Base-by-base conservation (phyloP, 1,140 invertebrate genomes). In the Amphibalanus amphitrite region DNA sequence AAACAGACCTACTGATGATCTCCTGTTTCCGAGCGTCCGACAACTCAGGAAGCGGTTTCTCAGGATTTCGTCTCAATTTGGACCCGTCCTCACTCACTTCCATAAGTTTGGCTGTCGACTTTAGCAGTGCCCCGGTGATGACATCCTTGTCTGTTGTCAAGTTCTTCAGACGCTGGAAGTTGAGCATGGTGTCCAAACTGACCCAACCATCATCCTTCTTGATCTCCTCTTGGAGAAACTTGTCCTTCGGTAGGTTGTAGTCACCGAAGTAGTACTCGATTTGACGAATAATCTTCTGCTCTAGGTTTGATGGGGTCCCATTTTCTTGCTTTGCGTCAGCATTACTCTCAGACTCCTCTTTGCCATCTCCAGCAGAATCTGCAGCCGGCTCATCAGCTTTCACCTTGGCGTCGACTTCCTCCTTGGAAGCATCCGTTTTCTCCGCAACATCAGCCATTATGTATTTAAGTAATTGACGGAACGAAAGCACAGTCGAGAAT, bases 131-230 rank as follows among this genome's bases (percentile, higher is more conserved):
- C 72, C 84, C 83, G 6, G 87, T 81, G 74, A 98, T 93, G 0
- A 87, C 82, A 59, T 87, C 81, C 0, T 79, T 70, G 77, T 96
- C 89, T 68, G 81, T 85, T 3, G 86, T 86, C 0, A 97, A 76
- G 29, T 84, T 80, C 0, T 90, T 87, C 59, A 98, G 82, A 29
- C 93, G 84, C 77, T 96, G 95, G 77, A 97, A 98, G 73, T 88
- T 95, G 33, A 91, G 81, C 81, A 98, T 86, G 0, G 89, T 85
- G 0, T 89, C 85, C 59, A 97, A 78, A 1, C 91, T 85, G 29
- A 98, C 84, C 94, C 93, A 97, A 15, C 95, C 95, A 76, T 94
- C 87, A 76, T 95, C 89, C 73, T 89, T 80, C 76, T 88, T 89
- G 0, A 91, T 86, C 81, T 95, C 87, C 74, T 91, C 88, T 74